A percentile compares a stretch with the other conserved stretches of the same genome.
phyloP scores from a whole-genome alignment of 2,797 vertebrate genomes.

The Varecia variegata region DNA sequence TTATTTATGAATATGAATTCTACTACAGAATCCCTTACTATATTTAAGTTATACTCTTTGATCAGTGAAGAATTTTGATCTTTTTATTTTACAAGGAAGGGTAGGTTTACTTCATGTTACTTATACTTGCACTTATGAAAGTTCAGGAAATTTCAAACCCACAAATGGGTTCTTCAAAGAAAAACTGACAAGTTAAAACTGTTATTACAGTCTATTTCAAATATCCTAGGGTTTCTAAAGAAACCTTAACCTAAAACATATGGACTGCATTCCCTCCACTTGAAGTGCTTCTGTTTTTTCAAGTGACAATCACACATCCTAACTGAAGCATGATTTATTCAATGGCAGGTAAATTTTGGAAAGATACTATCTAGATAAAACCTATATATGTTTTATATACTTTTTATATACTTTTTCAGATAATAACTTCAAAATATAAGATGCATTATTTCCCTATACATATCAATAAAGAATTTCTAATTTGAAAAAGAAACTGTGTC shows the following conservation, averaged over 20 bases:
- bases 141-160: slow-evolving; percentile 57
- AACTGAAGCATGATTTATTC: background rate
- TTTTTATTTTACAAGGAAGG: background rate
- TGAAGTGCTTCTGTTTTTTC: background rate
- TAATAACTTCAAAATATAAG: slow-evolving; percentile 30
- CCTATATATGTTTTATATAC: background rate
- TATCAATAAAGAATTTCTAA: background rate
- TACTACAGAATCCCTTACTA: background rate
- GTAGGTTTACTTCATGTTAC: background rate
- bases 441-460: background rate
- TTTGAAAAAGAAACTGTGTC: background rate
- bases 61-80: background rate
- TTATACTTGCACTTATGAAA: background rate
- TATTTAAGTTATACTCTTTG: background rate
- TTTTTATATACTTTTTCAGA: background rate
- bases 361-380: background rate
- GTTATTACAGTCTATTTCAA: slow-evolving; percentile 10
- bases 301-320: background rate
- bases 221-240: background rate
- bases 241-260: slow-evolving; percentile 29
- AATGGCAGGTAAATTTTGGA: background rate
- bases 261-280: background rate
- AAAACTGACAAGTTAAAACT: slow-evolving; percentile 30
- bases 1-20: background rate
- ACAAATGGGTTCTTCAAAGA: slow-evolving; percentile 28